Evolutionary conservation across 2,797 vertebrate species (phyloP).

Genomic region (Schizopygopsis pylzovi): DNA sequence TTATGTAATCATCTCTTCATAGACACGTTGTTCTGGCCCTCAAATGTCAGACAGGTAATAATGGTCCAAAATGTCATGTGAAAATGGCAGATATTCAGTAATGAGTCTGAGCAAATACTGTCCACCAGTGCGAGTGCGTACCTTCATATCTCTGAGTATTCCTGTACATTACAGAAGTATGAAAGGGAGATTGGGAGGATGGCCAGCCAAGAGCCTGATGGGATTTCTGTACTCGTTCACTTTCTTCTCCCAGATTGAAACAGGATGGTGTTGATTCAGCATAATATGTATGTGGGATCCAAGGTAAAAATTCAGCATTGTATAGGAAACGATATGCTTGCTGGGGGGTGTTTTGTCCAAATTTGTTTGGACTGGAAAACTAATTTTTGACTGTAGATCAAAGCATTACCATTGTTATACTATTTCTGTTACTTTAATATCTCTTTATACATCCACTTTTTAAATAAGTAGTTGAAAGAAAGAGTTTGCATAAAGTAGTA

Average conservation of each 20-base stretch:
- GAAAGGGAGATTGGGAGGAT: not conserved
- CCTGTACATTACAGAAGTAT: conserved; percentile 19
- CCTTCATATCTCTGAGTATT: conserved; percentile 11
- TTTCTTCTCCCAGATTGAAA: conserved; percentile 3
- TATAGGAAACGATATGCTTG: not conserved
- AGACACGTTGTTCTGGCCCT: conserved; percentile 56
- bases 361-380: not conserved
- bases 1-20: conserved; percentile 62
- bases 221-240: conserved; percentile 13
- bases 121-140: conserved; percentile 23
- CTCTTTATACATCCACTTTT: not conserved
- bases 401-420: not conserved
- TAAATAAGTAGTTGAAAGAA: not conserved
- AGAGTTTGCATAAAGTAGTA: not conserved
- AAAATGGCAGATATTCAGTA: conserved; percentile 66
- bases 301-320: conserved; percentile 14
- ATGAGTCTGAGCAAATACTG: conserved; percentile 55
- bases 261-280: conserved; percentile 12
- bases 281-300: conserved; percentile 9
- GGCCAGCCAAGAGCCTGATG: conserved; percentile 9
- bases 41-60: conserved; percentile 70
- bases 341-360: not conserved
- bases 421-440: not conserved
- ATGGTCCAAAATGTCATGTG: conserved; percentile 68
- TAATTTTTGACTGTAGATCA: not conserved